A percentile compares a stretch with the other conserved stretches of the same genome.
phyloP scores from a whole-genome alignment of 1,140 invertebrate genomes.

The Megalonaias nervosa region DNA sequence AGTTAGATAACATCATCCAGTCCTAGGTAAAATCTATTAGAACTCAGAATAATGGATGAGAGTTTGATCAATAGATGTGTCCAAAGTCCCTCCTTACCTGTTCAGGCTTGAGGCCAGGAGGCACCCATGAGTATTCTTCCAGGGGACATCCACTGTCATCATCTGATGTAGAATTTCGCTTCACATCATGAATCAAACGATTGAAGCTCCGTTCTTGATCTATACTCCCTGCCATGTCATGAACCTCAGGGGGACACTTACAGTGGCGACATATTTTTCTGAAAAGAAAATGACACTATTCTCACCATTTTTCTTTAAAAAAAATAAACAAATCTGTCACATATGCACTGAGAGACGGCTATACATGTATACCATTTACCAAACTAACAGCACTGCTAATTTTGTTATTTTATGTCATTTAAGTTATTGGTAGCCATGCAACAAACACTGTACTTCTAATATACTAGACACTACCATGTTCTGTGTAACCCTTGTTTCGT shows the following conservation, averaged over 20 bases:
- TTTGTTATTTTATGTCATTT: too few species aligned
- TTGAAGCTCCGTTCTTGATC: slow-evolving; percentile 58
- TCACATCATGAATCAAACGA: slow-evolving; percentile 63
- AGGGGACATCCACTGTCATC: slow-evolving; percentile 97
- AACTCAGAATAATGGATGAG: not conserved
- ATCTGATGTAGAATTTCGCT: slow-evolving; percentile 92
- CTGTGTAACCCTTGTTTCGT: too few species aligned
- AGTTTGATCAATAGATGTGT: not conserved
- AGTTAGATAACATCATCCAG: slow-evolving; percentile 1
- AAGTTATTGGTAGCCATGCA: too few species aligned
- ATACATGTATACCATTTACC: too few species aligned
- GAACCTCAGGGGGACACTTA: slow-evolving; percentile 80
- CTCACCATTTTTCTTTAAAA: too few species aligned
- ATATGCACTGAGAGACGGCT: too few species aligned
- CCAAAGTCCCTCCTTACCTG: slow-evolving; percentile 79
- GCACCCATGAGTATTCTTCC: slow-evolving; percentile 99
- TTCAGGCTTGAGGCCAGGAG: slow-evolving; percentile 94
- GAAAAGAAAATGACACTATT: slow-evolving; percentile 57
- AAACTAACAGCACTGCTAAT: too few species aligned
- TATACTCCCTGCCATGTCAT: slow-evolving; percentile 73
- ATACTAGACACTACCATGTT: too few species aligned
- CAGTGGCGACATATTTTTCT: slow-evolving; percentile 83
- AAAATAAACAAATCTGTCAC: too few species aligned
- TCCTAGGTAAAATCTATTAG: not conserved
- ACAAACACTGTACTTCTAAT: too few species aligned